phyloP scores from a whole-genome alignment of 2,113 vertebrate genomes.

The Prunella fulvescens region DNA sequence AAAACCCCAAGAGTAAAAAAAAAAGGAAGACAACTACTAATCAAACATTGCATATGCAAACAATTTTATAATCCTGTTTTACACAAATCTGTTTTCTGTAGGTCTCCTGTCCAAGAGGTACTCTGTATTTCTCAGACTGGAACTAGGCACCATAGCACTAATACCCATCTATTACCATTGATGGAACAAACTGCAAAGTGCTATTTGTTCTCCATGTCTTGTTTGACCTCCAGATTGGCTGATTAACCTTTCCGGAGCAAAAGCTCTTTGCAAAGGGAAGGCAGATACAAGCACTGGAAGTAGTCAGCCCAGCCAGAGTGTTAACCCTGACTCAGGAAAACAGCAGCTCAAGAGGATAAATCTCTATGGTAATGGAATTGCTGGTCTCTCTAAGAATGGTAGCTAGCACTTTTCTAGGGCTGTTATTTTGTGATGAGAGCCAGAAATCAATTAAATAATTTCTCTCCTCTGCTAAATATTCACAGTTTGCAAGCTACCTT shows the following conservation, averaged over 20 bases:
- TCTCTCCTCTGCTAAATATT: neutral
- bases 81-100: neutral
- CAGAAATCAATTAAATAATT: neutral
- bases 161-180: neutral
- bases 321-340: conserved; percentile 15
- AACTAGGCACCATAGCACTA: neutral
- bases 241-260: neutral
- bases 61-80: neutral
- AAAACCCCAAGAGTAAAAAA: neutral
- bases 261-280: neutral
- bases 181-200: neutral
- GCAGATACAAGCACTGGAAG: neutral
- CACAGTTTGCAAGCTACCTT: neutral
- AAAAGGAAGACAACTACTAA: neutral
- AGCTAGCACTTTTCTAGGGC: neutral
- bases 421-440: neutral
- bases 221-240: conserved; percentile 25
- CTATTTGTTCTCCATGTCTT: neutral
- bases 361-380: neutral
- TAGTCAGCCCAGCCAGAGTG: neutral
- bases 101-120: neutral
- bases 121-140: neutral
- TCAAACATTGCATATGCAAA: neutral
- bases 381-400: neutral
- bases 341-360: neutral